These are phyloP conservation scores for Cygnus buccinator DNA, from an alignment of 2,113 vertebrate genomes.

Conservation along the genomic window DNA sequence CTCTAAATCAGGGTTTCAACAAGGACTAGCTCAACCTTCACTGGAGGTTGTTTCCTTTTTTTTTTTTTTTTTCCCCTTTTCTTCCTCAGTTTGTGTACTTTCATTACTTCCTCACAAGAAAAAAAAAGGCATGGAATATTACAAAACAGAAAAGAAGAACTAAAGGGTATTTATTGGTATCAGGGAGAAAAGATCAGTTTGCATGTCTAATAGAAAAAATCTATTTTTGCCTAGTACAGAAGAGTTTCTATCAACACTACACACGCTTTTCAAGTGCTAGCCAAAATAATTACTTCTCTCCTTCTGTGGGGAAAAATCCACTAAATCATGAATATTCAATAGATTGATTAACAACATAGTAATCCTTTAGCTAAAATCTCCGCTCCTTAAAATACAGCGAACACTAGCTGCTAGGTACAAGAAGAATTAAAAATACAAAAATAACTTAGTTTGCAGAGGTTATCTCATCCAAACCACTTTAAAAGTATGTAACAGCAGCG, in stretches of 20 bases:
- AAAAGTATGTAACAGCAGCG: background rate
- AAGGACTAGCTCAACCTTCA: background rate
- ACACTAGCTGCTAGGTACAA: background rate
- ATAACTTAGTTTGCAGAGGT: conserved; percentile 19
- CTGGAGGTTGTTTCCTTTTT: background rate
- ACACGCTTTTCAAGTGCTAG: background rate
- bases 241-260: background rate
- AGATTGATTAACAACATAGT: conserved; percentile 34
- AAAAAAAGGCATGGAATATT: background rate
- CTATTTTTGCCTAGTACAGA: conserved; percentile 39
- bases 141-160: conserved; percentile 11
- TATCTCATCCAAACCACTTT: background rate
- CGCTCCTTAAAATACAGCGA: conserved; percentile 22
- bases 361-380: conserved; percentile 47
- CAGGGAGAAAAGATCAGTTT: conserved; percentile 7
- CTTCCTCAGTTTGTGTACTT: background rate
- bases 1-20: background rate
- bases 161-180: conserved; percentile 9
- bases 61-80: background rate
- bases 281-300: conserved; percentile 61
- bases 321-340: conserved; percentile 63
- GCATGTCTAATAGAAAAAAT: conserved; percentile 34
- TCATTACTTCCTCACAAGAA: background rate
- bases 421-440: conserved; percentile 25
- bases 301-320: background rate